A percentile compares a stretch with the other conserved stretches of the same genome.
Conservation (phyloP, 2,888 invertebrate species). For the Sericinus montela region DNA sequence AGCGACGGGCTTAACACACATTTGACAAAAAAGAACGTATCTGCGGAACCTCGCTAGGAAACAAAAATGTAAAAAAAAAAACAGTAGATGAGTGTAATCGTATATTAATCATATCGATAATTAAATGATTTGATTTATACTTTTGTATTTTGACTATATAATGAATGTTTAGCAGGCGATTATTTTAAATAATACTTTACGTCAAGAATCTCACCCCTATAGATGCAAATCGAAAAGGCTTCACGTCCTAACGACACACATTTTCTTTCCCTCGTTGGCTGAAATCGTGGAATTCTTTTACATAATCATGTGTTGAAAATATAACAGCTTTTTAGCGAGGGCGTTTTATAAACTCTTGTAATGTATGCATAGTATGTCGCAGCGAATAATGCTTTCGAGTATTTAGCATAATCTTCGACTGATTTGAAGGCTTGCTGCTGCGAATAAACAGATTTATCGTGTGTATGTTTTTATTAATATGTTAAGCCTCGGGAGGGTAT, state of each 20-base stretch:
- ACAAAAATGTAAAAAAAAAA: no score
- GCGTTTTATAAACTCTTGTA: slow-evolving; percentile 54
- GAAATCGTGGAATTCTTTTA: slow-evolving; percentile 71
- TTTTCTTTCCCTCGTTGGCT: slow-evolving; percentile 56
- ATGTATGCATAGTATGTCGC: slow-evolving; percentile 50
- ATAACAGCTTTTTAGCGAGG: slow-evolving; percentile 70
- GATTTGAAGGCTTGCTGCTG: slow-evolving; percentile 32
- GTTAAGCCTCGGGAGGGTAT: background rate
- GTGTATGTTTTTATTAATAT: slow-evolving; percentile 5
- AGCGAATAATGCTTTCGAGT: slow-evolving; percentile 56
- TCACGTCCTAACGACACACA: slow-evolving; percentile 68
- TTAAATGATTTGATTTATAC: background rate
- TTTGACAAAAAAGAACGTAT: no score
- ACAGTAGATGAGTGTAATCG: no score
- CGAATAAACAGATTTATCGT: slow-evolving; percentile 39
- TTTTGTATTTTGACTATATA: background rate
- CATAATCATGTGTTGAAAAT: slow-evolving; percentile 78
- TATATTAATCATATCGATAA: no score
- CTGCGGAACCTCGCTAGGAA: no score
- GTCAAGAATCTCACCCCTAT: slow-evolving; percentile 21
- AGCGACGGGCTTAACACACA: no score
- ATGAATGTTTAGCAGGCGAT: slow-evolving; percentile 12
- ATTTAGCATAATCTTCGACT: slow-evolving; percentile 68
- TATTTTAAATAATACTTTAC: slow-evolving; percentile 20
- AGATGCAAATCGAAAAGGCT: slow-evolving; percentile 63